Evolutionary conservation across 53 echinoderm and acorn worm species (phyloP), one percentile per base, ranked within the genome.

Genomic region (Henricia sp.): DNA sequence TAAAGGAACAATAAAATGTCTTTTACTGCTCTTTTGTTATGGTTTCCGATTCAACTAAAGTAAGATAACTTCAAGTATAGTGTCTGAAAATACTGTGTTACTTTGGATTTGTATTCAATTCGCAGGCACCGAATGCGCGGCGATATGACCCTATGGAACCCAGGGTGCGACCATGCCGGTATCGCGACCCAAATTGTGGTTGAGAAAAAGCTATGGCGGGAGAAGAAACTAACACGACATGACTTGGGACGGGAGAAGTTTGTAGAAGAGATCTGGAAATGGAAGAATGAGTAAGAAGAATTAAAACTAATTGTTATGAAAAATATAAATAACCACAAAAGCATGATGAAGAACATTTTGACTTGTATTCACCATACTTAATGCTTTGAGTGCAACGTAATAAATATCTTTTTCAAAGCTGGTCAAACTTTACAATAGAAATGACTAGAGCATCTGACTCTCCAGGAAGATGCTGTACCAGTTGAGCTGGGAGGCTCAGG

Each of bases 141-240:
- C 9, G 90, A 94, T 73, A 91, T 80, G 19, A 89, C 87, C 17
- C 88, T 97, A 6, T 97, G 97, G 97, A 94, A 94, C 39, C 97
- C 97, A 1, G 97, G 97, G 0, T 97, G 97, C 74, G 96, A 96
- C 44, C 96, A 96, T 44, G 96, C 96, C 26, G 96, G 96, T 51
- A 96, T 96, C 62, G 96, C 96, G 4, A 96, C 96, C 6, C 96
- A 96, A 73, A 94, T 96, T 5, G 96, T 96, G 0, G 96, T 96
- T 1, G 96, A 96, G 86, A 96, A 96, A 87, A 94, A 93, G 50
- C 83, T 96, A 1, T 88, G 94, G 93, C 68, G 91, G 38, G 94
- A 96, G 77, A 91, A 83, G 72, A 87, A 94, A 23, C 83, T 90
- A 23, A 68, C 68, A 63, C 39, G 94, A 57, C 94, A 94, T 48